Evolutionary conservation across 1,140 invertebrate genomes (phyloP), one percentile per base, ranked within the genome.

Genomic region (Arion vulgaris): DNA sequence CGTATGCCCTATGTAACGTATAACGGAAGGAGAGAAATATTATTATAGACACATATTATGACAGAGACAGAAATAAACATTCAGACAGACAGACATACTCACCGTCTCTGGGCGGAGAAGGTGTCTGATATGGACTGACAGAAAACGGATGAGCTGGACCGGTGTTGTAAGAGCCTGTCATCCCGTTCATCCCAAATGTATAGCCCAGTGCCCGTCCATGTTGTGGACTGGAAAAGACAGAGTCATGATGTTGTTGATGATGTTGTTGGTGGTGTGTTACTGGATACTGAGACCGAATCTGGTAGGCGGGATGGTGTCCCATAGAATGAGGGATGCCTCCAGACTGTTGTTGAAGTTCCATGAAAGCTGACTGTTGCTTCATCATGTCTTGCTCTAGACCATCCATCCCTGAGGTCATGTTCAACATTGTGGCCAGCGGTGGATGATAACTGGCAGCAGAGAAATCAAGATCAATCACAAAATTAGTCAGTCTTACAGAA

Each of bases 341-440:
- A 17, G 62, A 80, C 66, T 80, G 78, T 28, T 80, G 78, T 66
- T 80, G 71, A 4, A 81, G 80, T 71, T 81, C 80, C 80, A 81
- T 81, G 80, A 81, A 81, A 38, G 80, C 80, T 32, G 80, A 81
- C 80, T 81, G 80, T 36, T 81, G 80, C 36, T 81, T 81, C 80
- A 81, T 81, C 80, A 81, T 74, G 69, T 81, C 80, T 45, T 80
- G 78, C 34, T 72, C 80, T 71, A 74, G 45, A n/a, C 80, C 45
- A 71, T 74, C 80, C 71, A 72, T 74, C 1, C 69, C 68, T 19
- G 76, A 62, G n/a, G 80, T 32, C 80, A 81, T 81, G 80, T 81
- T 81, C 69, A 81, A 45, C 80, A 81, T 81, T 7, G 80, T 81
- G 45, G 80, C 80, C 19, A 81, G 80, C 5, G 80, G 80, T 7